Base-by-base conservation (phyloP, 2,113 vertebrate species). In the Candoia aspera region DNA sequence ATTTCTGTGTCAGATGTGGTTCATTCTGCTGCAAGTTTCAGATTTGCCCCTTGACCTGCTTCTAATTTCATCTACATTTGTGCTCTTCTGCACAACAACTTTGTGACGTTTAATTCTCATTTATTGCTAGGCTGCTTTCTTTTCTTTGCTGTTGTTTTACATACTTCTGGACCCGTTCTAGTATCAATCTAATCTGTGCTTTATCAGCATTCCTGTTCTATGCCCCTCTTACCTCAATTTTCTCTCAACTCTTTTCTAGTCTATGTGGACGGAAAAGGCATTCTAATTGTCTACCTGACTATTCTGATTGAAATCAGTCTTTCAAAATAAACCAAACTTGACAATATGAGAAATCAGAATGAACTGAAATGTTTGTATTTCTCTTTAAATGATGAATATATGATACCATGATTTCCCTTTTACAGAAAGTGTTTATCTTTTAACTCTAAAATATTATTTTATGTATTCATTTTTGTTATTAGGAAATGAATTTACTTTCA, bases 11-110 rank as follows among this genome's bases (percentile, higher is more conserved):
- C 73, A 57, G 79, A 85, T 85, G 84, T 55, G 42, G 46, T 55
- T 92, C 21, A 64, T 85, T 89, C n/a, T 0, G 62, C 92, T 93
- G 57, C 93, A 86, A 0, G 86, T 90, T 90, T 58, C 12, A 23
- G 0, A 0, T 87, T 62, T 92, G 0, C 91, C 94, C 57, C 93
- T 94, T 0, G 29, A 94, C 23, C 92, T 95, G 91, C 94, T 92
- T 95, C 89, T 92, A 15, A 57, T 23, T 93, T 91, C 86, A 93
- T 85, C 90, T 89, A 24, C 1, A 15, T 37, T 89, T 57, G 53
- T 53, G 37, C 86, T 57, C 73, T 89, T 93, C 83, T 91, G 26
- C 60, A 49, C 26, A 93, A 62, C 9, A 89, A 12, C 3, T 37
- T 62, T 64, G 55, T 68, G 57, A 90, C 62, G 73, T 86, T 17